phyloP scores from a whole-genome alignment of 2,888 invertebrate species.

The Drosophila neutralis region DNA sequence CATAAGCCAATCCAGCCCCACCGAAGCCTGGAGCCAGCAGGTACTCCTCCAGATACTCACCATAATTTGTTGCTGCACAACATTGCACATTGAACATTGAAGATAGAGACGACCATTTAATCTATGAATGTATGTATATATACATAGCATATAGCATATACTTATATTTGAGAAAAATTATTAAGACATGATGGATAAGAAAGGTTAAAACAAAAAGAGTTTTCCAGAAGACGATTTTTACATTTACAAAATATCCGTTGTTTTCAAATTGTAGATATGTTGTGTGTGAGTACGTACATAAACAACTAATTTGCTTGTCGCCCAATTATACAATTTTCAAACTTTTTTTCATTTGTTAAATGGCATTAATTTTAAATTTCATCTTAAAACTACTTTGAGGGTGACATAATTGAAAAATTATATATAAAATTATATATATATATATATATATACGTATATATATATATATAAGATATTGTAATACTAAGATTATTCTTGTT shows the following conservation, averaged over 20 bases:
- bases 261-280: constrained; percentile 16
- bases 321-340: background rate
- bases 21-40: background rate
- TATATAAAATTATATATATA: background rate
- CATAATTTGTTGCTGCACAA: constrained; percentile 1
- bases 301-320: constrained; percentile 11
- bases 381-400: constrained; percentile 15
- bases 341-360: background rate
- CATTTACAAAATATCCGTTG: constrained; percentile 14
- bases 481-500: constrained; percentile 10
- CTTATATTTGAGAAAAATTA: constrained; percentile 23
- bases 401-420: constrained; percentile 32
- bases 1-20: background rate
- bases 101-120: constrained; percentile 14
- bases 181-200: constrained; percentile 11
- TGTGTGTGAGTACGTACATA: constrained; percentile 1
- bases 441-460: background rate
- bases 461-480: background rate
- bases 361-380: background rate
- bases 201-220: constrained; percentile 6
- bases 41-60: constrained; percentile 25
- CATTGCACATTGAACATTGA: background rate
- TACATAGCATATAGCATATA: constrained; percentile 15
- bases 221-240: constrained; percentile 2
- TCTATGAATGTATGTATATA: constrained; percentile 7